Base-by-base conservation (phyloP, 2,797 vertebrate species). In the Coluber constrictor region DNA sequence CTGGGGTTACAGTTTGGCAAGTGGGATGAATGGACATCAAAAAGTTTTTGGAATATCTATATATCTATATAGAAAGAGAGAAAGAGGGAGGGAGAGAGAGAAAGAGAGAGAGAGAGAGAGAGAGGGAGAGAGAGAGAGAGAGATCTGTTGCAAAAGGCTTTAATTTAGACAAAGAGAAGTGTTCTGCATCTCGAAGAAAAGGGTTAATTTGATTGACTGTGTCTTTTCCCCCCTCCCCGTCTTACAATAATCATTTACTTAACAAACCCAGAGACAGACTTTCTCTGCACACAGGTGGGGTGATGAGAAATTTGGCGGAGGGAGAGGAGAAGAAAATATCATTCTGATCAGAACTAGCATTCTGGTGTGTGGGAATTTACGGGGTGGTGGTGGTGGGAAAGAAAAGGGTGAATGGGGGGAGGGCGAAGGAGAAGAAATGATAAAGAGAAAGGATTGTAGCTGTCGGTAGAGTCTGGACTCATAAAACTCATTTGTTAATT, bases 181-280 rank as follows among this genome's bases (percentile, higher is more conserved):
- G 93, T 95, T 96, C 96, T 93, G 95, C 94, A 95, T 92, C 94
- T 83, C 16, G 95, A 95, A 98, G 97, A 98, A 98, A 98, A 97
- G 97, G 97, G 98, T 98, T 98, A 98, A 98, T 98, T 98, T 98
- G 97, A 98, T 98, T 97, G 97, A 98, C 97, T 97, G 97, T 97
- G 97, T 97, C 97, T 96, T 97, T 25, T 0, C n/a, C 63, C 63
- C 66, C n/a, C 10, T 70, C 96, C 96, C 96, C 96, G 97, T 96
- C 96, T 97, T 97, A 97, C 94, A 97, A 97, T 97, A 98, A 97
- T 98, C 97, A 98, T 98, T 98, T 97, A 98, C 97, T 98, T 97
- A 98, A 97, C 97, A 96, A 97, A 97, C 95, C 95, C 95, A 96
- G 63, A 96, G 96, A 95, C 95, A 96, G 94, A 97, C 94, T 96